These are phyloP conservation scores for Callaeas wilsoni DNA, from an alignment of 2,113 vertebrate genomes.

Conservation along the genomic window DNA sequence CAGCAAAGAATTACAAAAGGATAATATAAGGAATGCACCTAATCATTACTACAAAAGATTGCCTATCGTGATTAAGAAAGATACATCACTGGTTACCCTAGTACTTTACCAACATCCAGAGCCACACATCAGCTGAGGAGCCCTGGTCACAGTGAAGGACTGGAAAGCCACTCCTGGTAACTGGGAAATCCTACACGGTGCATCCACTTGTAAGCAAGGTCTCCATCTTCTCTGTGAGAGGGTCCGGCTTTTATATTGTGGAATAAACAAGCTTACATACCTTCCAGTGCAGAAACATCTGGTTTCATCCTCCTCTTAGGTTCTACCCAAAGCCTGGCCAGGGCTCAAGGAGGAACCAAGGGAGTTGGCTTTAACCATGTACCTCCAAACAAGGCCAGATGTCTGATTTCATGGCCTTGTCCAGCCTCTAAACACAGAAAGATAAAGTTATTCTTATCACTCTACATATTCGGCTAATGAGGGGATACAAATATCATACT, in stretches of 20 bases:
- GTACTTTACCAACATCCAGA: not conserved
- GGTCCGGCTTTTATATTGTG: not conserved
- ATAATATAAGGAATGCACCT: not conserved
- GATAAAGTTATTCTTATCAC: not conserved
- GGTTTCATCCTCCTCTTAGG: not conserved
- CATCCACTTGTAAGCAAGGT: accelerated
- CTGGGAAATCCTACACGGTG: accelerated
- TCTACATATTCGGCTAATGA: not conserved
- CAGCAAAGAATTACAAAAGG: not conserved
- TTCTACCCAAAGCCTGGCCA: not conserved
- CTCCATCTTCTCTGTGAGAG: not conserved
- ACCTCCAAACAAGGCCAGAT: not conserved
- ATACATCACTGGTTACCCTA: not conserved
- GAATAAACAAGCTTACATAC: not conserved
- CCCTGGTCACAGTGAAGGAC: not conserved
- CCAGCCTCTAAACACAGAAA: not conserved
- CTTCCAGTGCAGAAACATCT: not conserved
- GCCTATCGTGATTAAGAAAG: not conserved
- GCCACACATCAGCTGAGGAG: not conserved
- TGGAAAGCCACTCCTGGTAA: not conserved
- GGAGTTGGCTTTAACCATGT: not conserved
- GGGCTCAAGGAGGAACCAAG: not conserved
- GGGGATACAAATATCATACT: not conserved
- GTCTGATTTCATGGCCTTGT: not conserved
- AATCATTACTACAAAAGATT: not conserved